Evolutionary conservation across 1,140 invertebrate genomes (phyloP), one percentile per base, ranked within the genome.

Genomic region (Heliconius hewitsoni): DNA sequence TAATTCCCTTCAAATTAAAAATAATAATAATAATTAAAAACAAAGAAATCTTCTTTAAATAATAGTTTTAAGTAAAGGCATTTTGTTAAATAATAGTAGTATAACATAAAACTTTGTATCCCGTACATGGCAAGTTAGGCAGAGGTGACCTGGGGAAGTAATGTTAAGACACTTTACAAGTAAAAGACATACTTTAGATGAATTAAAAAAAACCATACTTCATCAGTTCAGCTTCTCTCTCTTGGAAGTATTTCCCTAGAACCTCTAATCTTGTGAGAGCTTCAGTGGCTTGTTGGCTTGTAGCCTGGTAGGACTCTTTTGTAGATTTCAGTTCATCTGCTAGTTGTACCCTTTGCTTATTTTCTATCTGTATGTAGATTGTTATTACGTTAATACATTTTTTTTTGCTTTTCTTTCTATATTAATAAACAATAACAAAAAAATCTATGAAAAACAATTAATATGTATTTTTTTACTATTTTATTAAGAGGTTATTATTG

Each of bases 241-340:
- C 97, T 87, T 98, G 97, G 93, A 98, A 98, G 89, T 98, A 98
- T 86, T 97, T 97, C 0, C 97, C 97, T 50, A 98, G 93, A 8
- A 98, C 98, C 90, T 98, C 96, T 1, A 98, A 95, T 85, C 97
- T 96, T 0, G 97, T 98, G 85, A 97, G 95, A 1, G 97, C 97
- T 89, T 98, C 97, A 23, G 97, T 95, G 82, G 97, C 97, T 81
- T 97, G 97, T 83, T 97, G 97, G 84, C 97, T 97, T 2, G 96
- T 96, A 76, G 96, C 95, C 88, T 96, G 96, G 79, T 96, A 96
- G 82, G 97, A 96, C 80, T 96, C 95, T 42, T 90, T 86, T 1
- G 87, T 87, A 1, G 74, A 81, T 39, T 88, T 81, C 9, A 93
- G 80, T 76, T 93, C 92, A 77, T 91, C 88, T 3, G 85, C 76